Percentiles rank a stretch among this genome's conserved stretches.
Conservation (phyloP, 30 jellyfish, hydroid and myxozoan genomes). For the Catostylus mosaicus region DNA sequence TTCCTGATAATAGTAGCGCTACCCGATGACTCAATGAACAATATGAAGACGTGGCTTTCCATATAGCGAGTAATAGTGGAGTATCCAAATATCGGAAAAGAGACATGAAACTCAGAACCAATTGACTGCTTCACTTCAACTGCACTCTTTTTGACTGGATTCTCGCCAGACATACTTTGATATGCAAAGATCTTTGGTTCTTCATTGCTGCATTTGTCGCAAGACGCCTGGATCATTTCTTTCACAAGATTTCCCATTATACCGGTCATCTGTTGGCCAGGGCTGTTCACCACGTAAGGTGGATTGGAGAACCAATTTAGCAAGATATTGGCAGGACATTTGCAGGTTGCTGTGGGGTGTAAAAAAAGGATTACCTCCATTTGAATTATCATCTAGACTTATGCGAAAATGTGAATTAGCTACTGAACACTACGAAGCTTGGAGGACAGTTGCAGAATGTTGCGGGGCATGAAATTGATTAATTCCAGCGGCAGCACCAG, state of each 20-base stretch:
- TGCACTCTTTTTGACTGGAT: constrained; percentile 61
- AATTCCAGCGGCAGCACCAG: too few species aligned
- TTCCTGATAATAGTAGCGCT: constrained; percentile 62
- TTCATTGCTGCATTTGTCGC: constrained; percentile 53
- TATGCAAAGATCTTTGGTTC: constrained; percentile 15
- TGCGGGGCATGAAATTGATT: too few species aligned
- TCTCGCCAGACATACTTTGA: constrained; percentile 63
- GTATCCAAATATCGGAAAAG: constrained; percentile 74
- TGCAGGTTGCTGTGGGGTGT: constrained; percentile 56
- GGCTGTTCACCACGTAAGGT: constrained; percentile 61
- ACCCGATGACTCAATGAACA: constrained; percentile 69
- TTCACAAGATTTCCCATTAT: constrained; percentile 48
- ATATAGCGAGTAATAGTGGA: constrained; percentile 38
- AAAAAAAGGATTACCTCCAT: not conserved
- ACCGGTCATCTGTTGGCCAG: constrained; percentile 37
- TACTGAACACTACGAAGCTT: too few species aligned
- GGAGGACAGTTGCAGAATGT: too few species aligned
- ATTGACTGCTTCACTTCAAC: constrained; percentile 50
- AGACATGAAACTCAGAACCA: constrained; percentile 57
- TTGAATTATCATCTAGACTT: too few species aligned
- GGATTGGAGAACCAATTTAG: constrained; percentile 60
- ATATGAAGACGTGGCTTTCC: constrained; percentile 41
- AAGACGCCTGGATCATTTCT: constrained; percentile 48
- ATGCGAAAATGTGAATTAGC: too few species aligned
- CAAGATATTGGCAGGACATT: constrained; percentile 56